phyloP scores from a whole-genome alignment of 2,113 vertebrate species.

The Xyrauchen texanus region DNA sequence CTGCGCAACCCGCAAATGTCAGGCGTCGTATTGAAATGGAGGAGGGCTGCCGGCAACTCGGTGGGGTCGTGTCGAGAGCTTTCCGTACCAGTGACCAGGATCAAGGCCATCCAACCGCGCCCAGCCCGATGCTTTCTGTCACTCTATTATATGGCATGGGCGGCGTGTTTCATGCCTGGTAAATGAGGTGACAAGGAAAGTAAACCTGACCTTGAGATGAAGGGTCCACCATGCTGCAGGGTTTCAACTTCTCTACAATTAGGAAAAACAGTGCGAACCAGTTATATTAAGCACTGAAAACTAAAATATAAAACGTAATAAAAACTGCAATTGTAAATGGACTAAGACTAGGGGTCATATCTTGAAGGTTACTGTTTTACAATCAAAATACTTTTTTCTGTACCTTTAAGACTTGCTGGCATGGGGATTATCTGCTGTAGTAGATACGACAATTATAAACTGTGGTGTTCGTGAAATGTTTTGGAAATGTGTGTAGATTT shows the following conservation, averaged over 20 bases:
- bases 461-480: too few relatives aligned
- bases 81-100: conserved; percentile 89
- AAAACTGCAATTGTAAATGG: too few relatives aligned
- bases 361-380: too few relatives aligned
- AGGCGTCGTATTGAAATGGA: conserved; percentile 82
- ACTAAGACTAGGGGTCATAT: too few relatives aligned
- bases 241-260: neutral
- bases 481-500: too few relatives aligned
- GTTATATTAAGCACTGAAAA: too few relatives aligned
- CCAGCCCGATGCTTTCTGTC: conserved; percentile 88
- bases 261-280: too few relatives aligned
- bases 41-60: conserved; percentile 72
- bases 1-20: conserved; percentile 83
- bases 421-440: too few relatives aligned
- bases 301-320: too few relatives aligned
- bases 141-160: conserved; percentile 87
- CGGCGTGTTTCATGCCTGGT: conserved; percentile 75
- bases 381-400: too few relatives aligned
- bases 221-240: conserved; percentile 29
- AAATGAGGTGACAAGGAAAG: conserved; percentile 77
- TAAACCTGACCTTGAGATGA: conserved; percentile 82
- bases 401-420: too few relatives aligned
- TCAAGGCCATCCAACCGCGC: conserved; percentile 84
- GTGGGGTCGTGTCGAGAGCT: conserved; percentile 67
- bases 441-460: too few relatives aligned